Percentiles rank a stretch among this genome's conserved stretches.
phyloP scores from a whole-genome alignment of 2,113 vertebrate genomes.

The Macroglossus sobrinus region DNA sequence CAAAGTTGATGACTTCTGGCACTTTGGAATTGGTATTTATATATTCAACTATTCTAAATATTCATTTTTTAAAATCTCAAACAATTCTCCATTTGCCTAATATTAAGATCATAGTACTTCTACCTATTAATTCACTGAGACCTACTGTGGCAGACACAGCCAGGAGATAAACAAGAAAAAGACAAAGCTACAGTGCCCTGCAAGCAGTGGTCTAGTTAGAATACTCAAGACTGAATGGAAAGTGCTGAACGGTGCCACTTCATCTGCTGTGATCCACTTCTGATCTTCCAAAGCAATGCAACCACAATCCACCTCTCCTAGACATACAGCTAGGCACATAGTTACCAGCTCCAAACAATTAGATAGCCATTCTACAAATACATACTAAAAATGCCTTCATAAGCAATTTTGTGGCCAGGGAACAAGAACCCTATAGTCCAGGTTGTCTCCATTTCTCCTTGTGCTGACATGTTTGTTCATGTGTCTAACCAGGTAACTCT shows the following conservation, averaged over 20 bases:
- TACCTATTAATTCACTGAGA: background rate
- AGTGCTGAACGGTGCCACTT: background rate
- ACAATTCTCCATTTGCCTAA: background rate
- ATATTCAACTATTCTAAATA: background rate
- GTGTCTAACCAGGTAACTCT: background rate
- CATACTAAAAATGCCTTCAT: background rate
- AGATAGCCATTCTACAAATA: background rate
- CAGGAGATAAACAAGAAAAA: background rate
- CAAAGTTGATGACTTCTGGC: background rate
- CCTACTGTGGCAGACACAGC: background rate
- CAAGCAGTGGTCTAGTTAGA: background rate
- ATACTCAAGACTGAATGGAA: background rate
- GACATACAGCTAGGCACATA: background rate
- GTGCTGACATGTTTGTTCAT: background rate
- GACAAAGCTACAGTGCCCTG: background rate
- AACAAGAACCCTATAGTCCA: background rate
- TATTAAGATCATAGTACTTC: background rate
- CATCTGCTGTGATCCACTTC: background rate
- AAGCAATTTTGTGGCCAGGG: background rate
- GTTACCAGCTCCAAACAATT: background rate
- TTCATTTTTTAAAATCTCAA: background rate
- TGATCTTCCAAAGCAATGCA: background rate
- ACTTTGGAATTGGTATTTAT: background rate
- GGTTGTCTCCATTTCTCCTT: background rate
- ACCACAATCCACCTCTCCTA: background rate